Percentiles rank a stretch among this genome's conserved stretches.
phyloP scores from a whole-genome alignment of 1,140 invertebrate species.

The Manduca sexta region DNA sequence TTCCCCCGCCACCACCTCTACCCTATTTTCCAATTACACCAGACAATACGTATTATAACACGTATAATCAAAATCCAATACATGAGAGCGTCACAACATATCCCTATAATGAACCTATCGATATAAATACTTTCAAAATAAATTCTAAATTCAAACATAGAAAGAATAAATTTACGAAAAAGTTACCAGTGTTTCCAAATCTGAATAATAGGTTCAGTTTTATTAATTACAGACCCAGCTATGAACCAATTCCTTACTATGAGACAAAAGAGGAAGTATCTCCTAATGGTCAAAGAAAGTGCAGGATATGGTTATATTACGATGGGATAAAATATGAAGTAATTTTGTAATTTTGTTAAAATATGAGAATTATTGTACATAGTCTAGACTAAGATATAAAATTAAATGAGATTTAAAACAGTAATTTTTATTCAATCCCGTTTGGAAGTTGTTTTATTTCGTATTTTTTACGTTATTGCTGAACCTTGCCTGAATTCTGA shows the following conservation, averaged over 20 bases:
- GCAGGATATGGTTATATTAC: constrained; percentile 48
- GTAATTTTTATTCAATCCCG: background rate
- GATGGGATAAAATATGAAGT: constrained; percentile 51
- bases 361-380: background rate
- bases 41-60: background rate
- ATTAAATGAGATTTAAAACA: background rate
- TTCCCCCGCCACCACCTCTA: constrained; percentile 2
- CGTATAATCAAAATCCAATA: background rate
- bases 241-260: constrained; percentile 19
- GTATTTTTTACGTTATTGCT: too few relatives aligned
- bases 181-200: background rate
- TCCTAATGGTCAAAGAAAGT: constrained; percentile 27
- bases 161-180: background rate
- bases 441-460: background rate
- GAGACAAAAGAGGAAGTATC: constrained; percentile 23
- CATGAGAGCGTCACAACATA: too few relatives aligned
- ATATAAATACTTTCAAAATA: background rate
- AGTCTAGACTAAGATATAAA: background rate
- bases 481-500: too few relatives aligned
- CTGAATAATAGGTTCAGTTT: background rate
- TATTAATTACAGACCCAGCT: background rate
- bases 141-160: constrained; percentile 8
- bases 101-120: too few relatives aligned
- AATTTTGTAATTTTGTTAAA: constrained; percentile 1
- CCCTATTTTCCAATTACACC: background rate